Base-by-base conservation (phyloP, 2,113 vertebrate species). In the Vulpes lagopus region DNA sequence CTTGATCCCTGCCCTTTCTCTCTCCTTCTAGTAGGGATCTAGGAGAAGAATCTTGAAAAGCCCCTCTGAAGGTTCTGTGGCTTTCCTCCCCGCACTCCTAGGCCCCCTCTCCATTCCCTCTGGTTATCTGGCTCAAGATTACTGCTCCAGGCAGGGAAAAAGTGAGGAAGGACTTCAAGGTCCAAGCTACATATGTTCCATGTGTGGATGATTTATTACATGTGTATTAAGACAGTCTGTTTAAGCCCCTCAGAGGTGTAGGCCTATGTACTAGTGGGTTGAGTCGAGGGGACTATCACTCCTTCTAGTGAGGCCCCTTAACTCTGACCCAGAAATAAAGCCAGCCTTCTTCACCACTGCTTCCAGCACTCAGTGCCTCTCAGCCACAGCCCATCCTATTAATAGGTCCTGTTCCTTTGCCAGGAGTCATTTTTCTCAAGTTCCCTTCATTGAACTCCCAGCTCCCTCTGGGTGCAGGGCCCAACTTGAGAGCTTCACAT, bases 301-400 rank as follows among this genome's bases (percentile, higher is more conserved):
- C 69, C 65, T 91, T 94, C 43, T 10, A 82, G 81, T 22, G 92
- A 97, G 97, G 97, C 97, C 96, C 97, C 94, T 96, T 91, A 57
- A 88, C 92, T 82, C 96, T 86, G 87, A 97, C 97, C 95, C 94
- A 98, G 97, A 98, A 98, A 98, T 98, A 98, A 98, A 98, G 91
- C 57, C 86, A 95, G 96, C 82, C 94, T 92, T 97, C 96, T 83
- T 94, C 96, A 97, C 85, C 83, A 32, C 51, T 92, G 91, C 89
- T 59, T 91, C 89, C 57, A 57, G 62, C 57, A 0, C 74, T 81
- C 93, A 88, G 91, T 89, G 89, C 84, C 95, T 96, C 95, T 93
- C 97, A 20, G 78, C 83, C 20, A 35, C 96, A 95, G 95, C 96
- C 94, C 95, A 62, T 81, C 83, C 98, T 98, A 98, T 98, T 97